Percentiles rank a stretch among this genome's conserved stretches.
Conservation (phyloP, 2,113 vertebrate species). For the Lagenorhynchus albirostris region DNA sequence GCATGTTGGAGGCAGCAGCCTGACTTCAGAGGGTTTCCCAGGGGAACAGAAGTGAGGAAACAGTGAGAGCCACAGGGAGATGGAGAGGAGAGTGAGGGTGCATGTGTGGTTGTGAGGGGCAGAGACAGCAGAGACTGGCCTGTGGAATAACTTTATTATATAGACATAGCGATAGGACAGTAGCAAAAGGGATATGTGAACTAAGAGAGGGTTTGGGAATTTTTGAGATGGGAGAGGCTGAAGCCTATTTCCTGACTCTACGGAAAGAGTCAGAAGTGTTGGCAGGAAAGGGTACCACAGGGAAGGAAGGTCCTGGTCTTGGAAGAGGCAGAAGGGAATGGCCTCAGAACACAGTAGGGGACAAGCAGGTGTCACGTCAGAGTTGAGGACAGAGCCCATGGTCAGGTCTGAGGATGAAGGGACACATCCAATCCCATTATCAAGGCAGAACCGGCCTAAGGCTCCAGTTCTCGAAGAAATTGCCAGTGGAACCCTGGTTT, state of each 20-base stretch:
- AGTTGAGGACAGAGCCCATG: neutral
- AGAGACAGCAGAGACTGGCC: neutral
- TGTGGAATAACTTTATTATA: neutral
- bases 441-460: neutral
- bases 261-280: neutral
- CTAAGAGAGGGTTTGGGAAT: neutral
- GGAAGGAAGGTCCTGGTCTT: neutral
- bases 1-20: neutral
- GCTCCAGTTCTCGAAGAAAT: neutral
- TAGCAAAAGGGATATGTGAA: neutral
- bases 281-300: neutral
- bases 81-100: accelerated
- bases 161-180: neutral
- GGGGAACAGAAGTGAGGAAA: neutral
- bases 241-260: neutral
- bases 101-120: neutral
- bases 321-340: neutral
- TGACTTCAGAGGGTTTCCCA: neutral
- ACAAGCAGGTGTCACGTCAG: neutral
- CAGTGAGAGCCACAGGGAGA: neutral
- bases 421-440: neutral
- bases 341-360: neutral
- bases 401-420: neutral
- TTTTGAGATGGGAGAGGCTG: neutral
- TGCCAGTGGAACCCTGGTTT: neutral